Conservation (phyloP, 2,888 invertebrate genomes). For the Coleophora flavipennella region DNA sequence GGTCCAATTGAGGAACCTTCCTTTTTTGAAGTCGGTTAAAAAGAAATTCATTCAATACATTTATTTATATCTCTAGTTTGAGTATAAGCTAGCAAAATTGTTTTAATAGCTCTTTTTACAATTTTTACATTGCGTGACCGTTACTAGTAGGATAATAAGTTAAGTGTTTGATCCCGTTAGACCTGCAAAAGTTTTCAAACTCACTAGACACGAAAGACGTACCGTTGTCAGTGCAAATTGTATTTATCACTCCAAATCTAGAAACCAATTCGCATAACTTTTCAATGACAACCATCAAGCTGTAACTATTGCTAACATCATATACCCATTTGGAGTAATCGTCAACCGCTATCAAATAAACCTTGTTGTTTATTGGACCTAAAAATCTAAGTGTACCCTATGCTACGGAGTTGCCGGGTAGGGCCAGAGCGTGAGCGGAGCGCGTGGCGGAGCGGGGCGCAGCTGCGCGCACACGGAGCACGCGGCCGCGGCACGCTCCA, state of each 20-base stretch:
- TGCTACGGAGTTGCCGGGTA: neutral
- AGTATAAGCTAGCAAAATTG: conserved; percentile 1
- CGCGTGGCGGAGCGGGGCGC: conserved; percentile 2
- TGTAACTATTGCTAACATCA: conserved; percentile 3
- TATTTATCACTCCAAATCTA: conserved; percentile 1
- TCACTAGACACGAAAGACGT: conserved; percentile 8
- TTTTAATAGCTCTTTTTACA: conserved; percentile 15
- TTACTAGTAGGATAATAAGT: conserved; percentile 14
- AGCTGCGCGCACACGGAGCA: neutral
- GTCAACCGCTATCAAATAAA: conserved; percentile 12
- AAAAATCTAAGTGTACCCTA: conserved; percentile 12
- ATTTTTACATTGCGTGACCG: conserved; percentile 17
- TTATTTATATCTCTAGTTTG: neutral
- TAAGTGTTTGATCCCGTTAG: conserved; percentile 13
- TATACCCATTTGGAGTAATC: conserved; percentile 15
- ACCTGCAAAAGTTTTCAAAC: conserved; percentile 11
- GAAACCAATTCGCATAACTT: conserved; percentile 6
- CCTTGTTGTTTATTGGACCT: conserved; percentile 8
- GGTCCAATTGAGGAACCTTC: too few relatives aligned
- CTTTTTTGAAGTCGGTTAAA: conserved; percentile 1
- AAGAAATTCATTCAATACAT: neutral
- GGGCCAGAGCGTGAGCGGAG: conserved; percentile 3
- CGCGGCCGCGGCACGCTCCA: neutral
- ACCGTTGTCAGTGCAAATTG: conserved; percentile 11
- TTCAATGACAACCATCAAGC: conserved; percentile 5